Conservation (phyloP, 2,113 vertebrate genomes). For the Tamias sibiricus region DNA sequence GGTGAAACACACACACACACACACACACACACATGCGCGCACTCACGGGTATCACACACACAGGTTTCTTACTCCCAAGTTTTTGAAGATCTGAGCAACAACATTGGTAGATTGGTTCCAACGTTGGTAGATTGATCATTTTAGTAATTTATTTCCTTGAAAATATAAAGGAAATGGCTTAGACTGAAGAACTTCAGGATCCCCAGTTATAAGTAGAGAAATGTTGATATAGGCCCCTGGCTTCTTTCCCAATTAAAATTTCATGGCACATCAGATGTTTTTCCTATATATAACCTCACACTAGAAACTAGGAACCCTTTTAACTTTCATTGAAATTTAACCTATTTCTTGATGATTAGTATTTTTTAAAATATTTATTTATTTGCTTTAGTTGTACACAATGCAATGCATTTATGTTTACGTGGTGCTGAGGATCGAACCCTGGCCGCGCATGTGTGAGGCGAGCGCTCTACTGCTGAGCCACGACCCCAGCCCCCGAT, state of each 20-base stretch:
- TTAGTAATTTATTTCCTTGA: constrained; percentile 48
- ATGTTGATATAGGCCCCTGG: neutral
- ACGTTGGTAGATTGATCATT: constrained; percentile 39
- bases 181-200: neutral
- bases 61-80: neutral
- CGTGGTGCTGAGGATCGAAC: too few species aligned
- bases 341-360: neutral
- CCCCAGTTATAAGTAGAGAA: neutral
- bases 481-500: too few species aligned
- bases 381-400: too few species aligned
- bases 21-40: neutral
- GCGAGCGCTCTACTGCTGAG: too few species aligned
- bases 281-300: constrained; percentile 26
- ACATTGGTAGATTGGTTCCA: neutral
- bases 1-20: neutral
- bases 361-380: too few species aligned
- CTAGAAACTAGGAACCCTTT: constrained; percentile 31
- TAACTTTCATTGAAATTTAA: constrained; percentile 47
- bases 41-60: neutral
- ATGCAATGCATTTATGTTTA: too few species aligned
- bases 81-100: constrained; percentile 31
- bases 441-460: too few species aligned
- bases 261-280: constrained; percentile 32
- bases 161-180: constrained; percentile 58
- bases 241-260: constrained; percentile 62